Evolutionary conservation across 2,888 invertebrate species (phyloP), one percentile per base, ranked within the genome.

Genomic region (Drosophila villosipedis): DNA sequence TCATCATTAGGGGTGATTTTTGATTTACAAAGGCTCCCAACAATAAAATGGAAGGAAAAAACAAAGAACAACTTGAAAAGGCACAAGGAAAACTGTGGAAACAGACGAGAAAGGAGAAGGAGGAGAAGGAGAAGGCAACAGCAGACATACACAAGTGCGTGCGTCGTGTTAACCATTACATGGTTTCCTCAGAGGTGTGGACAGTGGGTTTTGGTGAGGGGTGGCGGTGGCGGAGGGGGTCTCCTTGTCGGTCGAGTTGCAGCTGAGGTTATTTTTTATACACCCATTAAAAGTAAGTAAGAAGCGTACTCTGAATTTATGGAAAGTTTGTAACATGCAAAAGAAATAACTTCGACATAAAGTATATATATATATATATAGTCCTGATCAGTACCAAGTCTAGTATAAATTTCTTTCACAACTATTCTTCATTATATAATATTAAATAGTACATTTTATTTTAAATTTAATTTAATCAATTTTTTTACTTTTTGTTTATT

Each of bases 1-100:
- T 70, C 78, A 82, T 80, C 83, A 79, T 76, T 77, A 73, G 77
- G 83, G 85, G 80, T 84, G 83, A 85, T 79, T 84, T 76, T 66
- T 79, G 68, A 81, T 81, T 82, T 78, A 78, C 68, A 69, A 78
- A 81, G 74, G 78, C 70, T 67, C 60, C 33, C 60, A 35, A 60
- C 50, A 78, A 74, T 71, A 71, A 63, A 67, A 71, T 52, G 35
- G 47, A 52, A 65, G 37, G 47, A 73, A 70, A 58, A 78, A 64
- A 61, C 64, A 77, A 77, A 65, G 73, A 73, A 68, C 50, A 68
- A 67, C 66, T 59, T 59, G 76, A 67, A 65, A 68, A 43, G 68
- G 67, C 61, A 62, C 39, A 74, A 68, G 37, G 61, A 61, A 82
- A 66, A 68, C 68, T 66, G 47, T 74, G 70, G 63, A 68, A 78